These are phyloP conservation scores for Eurystomus glaucurus DNA, from an alignment of 2,797 vertebrate species.

Conservation along the genomic window DNA sequence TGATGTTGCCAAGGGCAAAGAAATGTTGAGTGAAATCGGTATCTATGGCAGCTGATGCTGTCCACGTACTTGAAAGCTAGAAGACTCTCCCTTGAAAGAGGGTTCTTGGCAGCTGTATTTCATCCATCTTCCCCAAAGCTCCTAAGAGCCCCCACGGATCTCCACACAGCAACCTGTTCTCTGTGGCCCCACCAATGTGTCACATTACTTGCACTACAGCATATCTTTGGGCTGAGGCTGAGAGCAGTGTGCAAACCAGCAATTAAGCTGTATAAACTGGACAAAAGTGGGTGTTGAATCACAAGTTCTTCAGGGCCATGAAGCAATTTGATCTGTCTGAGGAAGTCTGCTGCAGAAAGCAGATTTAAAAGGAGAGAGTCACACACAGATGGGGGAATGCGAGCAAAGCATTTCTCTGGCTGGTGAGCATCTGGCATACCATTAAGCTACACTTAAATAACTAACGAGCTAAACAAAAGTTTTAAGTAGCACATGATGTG, in stretches of 20 bases:
- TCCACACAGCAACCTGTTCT: background rate
- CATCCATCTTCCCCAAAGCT: background rate
- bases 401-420: conserved; percentile 45
- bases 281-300: background rate
- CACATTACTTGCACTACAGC: background rate
- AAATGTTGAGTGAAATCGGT: background rate
- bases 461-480: conserved; percentile 63
- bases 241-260: background rate
- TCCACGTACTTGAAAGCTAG: background rate
- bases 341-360: conserved; percentile 39
- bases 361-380: conserved; percentile 36
- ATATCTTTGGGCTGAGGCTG: background rate
- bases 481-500: conserved; percentile 30
- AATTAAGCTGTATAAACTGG: background rate
- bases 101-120: background rate
- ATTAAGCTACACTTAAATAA: conserved; percentile 36
- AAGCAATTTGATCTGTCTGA: conserved; percentile 29
- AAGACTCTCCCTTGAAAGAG: background rate
- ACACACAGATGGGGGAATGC: conserved; percentile 19
- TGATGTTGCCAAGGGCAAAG: background rate
- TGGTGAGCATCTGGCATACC: conserved; percentile 62
- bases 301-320: background rate
- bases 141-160: background rate
- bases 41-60: background rate
- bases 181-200: background rate